A percentile compares a stretch with the other conserved stretches of the same genome.
phyloP scores from a whole-genome alignment of 2,888 invertebrate species.

The Lasioglossum malachurum region DNA sequence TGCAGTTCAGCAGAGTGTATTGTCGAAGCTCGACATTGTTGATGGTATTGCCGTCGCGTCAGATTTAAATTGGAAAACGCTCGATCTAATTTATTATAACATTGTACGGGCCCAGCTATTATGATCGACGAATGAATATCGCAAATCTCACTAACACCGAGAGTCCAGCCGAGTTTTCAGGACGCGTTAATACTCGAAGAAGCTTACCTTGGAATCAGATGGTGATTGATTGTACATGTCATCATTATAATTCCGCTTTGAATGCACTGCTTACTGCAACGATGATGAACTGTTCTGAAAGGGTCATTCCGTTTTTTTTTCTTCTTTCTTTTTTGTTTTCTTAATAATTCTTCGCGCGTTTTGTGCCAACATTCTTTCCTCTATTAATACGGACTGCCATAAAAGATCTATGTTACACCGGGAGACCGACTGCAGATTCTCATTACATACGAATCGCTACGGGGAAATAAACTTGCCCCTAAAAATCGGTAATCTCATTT shows the following conservation, averaged over 20 bases:
- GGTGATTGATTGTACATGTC: conserved; percentile 12
- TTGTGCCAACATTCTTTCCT: not conserved
- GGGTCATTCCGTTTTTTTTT: not conserved
- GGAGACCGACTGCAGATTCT: not conserved
- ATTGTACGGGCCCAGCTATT: not conserved
- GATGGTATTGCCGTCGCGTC: not conserved
- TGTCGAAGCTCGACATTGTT: not conserved
- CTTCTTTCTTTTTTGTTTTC: not conserved
- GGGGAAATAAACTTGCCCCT: not conserved
- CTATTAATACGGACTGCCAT: conserved; percentile 17
- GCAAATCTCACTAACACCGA: not conserved
- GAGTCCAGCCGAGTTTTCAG: not conserved
- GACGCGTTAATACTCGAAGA: not conserved
- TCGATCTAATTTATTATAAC: conserved; percentile 1
- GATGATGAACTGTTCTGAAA: conserved; percentile 19
- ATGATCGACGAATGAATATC: not conserved
- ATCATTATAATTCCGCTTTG: conserved; percentile 17
- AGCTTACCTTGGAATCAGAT: conserved; percentile 7
- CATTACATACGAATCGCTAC: not conserved
- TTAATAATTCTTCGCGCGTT: not conserved
- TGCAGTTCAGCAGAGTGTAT: not conserved
- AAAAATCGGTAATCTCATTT: conserved; percentile 1
- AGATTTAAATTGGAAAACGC: not conserved
- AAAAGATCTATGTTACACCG: conserved; percentile 7
- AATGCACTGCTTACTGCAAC: conserved; percentile 18